phyloP scores from a whole-genome alignment of 2,113 vertebrate species.

The Phainopepla nitens region DNA sequence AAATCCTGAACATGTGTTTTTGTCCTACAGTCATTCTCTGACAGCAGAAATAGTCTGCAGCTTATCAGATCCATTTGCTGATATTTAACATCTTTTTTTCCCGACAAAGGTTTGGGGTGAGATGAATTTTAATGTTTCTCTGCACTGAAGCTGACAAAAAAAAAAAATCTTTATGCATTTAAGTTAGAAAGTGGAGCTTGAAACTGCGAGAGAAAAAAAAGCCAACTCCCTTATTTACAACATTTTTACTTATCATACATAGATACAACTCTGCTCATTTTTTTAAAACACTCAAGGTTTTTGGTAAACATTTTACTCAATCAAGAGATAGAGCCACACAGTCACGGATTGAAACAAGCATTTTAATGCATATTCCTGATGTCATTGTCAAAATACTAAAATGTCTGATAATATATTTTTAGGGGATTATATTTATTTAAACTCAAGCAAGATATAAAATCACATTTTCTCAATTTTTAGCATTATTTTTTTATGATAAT shows the following conservation, averaged over 20 bases:
- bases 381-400: background rate
- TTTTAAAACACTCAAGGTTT: background rate
- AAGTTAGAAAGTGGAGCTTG: conserved; percentile 58
- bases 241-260: conserved; percentile 42
- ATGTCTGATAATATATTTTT: background rate
- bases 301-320: background rate
- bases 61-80: conserved; percentile 78
- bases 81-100: conserved; percentile 76
- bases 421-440: background rate
- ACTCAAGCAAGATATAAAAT: background rate
- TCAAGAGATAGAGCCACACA: background rate
- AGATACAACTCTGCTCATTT: background rate
- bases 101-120: conserved; percentile 67
- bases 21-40: conserved; percentile 72
- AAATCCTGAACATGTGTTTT: conserved; percentile 76
- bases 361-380: background rate
- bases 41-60: conserved; percentile 77
- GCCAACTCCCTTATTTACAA: conserved; percentile 55
- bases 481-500: background rate
- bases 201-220: conserved; percentile 50
- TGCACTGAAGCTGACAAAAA: conserved; percentile 68
- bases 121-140: conserved; percentile 76
- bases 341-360: background rate
- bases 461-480: background rate
- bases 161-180: conserved; percentile 61